Evolutionary conservation across 2,888 invertebrate species (phyloP), one percentile per base, ranked within the genome.

Genomic region (Eudemis profundana): DNA sequence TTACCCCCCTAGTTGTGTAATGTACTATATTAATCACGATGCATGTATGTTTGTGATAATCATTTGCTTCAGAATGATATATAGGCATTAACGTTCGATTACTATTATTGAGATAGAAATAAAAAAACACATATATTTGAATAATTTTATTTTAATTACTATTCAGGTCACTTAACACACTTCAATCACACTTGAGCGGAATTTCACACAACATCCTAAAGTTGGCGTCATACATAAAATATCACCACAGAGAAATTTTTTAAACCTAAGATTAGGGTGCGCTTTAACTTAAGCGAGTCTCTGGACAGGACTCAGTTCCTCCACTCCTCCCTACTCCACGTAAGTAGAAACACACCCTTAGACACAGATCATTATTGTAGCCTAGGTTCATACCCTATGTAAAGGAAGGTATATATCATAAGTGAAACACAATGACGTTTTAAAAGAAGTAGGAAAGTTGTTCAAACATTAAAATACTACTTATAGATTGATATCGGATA

Each of bases 351-450:
- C n/a, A n/a, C n/a, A n/a, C n/a, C n/a, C n/a, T n/a, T n/a, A n/a
- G n/a, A n/a, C n/a, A n/a, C n/a, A n/a, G n/a, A n/a, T n/a, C n/a
- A n/a, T n/a, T n/a, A 12, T 19, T 44, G 12, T 10, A 19, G 44
- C 10, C 12, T 23, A n/a, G 23, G 27, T 36, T 36, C 5, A 2
- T 17, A 10, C n/a, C n/a, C n/a, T n/a, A n/a, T n/a, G n/a, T n/a
- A n/a, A n/a, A n/a, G n/a, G n/a, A 10, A 3, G 14, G 23, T 4
- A 12, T 23, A 42, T 63, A 63, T 17, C 33, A 21, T 17, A 21
- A 17, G 42, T n/a, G 50, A 63, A 63, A 63, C 63, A 63, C 63
- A 63, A 49, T 63, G 49, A 56, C 42, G 56, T 56, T 10, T 17
- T 7, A 15, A 8, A 14, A 49, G 17, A 42, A 15, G 40, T 40